Conservation (phyloP, 1,140 invertebrate genomes). For the Theocolax elegans region DNA sequence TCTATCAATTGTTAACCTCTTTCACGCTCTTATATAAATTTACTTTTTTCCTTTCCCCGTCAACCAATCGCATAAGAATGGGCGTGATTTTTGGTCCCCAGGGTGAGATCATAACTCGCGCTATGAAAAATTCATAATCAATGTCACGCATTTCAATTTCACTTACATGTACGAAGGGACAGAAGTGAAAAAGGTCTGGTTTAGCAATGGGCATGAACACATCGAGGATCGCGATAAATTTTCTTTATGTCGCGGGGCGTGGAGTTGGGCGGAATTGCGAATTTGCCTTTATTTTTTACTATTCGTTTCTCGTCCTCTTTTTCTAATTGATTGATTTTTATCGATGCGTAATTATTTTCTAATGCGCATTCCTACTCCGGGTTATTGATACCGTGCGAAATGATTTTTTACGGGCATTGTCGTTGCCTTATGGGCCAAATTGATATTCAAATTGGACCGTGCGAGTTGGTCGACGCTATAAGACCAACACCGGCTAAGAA, state of each 20-base stretch:
- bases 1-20: too few relatives aligned
- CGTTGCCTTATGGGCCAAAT: neutral
- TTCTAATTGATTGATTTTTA: conserved; percentile 38
- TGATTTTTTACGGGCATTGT: conserved; percentile 13
- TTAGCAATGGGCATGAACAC: neutral
- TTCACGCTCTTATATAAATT: too few relatives aligned
- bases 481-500: conserved; percentile 6
- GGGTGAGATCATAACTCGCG: neutral
- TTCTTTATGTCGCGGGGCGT: conserved; percentile 35
- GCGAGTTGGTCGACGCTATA: neutral
- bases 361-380: neutral
- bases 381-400: conserved; percentile 21
- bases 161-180: neutral
- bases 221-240: conserved; percentile 31
- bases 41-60: neutral
- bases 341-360: conserved; percentile 8
- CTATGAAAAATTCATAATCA: conserved; percentile 41
- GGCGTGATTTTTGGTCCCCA: conserved; percentile 25
- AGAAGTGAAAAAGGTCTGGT: neutral
- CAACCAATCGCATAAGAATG: neutral
- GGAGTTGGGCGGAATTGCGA: conserved; percentile 31
- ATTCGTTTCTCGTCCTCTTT: neutral
- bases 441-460: conserved; percentile 29
- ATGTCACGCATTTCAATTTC: conserved; percentile 27
- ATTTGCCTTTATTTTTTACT: conserved; percentile 2